phyloP scores from a whole-genome alignment of 2,797 vertebrate species.

The Buphagus erythrorhynchus region DNA sequence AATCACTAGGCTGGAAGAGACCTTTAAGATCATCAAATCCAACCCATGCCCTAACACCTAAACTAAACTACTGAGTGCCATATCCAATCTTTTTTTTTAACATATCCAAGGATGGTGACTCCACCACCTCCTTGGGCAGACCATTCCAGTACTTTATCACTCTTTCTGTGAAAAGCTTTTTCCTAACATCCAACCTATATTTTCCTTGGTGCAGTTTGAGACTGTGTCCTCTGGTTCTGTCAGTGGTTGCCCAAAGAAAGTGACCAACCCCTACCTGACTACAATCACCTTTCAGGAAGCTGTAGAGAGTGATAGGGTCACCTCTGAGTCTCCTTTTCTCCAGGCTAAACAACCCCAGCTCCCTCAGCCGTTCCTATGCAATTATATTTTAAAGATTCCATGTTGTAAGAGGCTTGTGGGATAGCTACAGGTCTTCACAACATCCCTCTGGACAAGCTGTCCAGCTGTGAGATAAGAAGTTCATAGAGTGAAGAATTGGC shows the following conservation, averaged over 20 bases:
- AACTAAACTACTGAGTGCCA: neutral
- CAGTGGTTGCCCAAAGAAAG: neutral
- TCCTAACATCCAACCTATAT: neutral
- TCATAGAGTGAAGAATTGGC: neutral
- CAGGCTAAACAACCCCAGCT: neutral
- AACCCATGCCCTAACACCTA: neutral
- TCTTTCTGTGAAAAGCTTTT: neutral
- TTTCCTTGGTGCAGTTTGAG: neutral
- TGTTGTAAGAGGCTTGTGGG: neutral
- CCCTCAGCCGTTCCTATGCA: neutral
- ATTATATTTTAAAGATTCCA: neutral
- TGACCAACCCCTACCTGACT: neutral
- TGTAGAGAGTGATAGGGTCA: neutral
- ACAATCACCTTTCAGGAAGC: accelerated
- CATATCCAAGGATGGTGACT: neutral
- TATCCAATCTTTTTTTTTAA: neutral
- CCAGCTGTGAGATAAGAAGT: accelerated
- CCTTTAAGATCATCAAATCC: neutral
- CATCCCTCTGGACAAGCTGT: neutral
- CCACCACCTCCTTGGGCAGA: accelerated
- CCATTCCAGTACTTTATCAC: neutral
- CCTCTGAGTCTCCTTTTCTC: neutral
- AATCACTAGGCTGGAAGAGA: neutral
- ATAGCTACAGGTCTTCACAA: neutral
- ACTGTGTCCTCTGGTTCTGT: neutral